Conservation (phyloP, 2,888 invertebrate species). For the Tenthredo notha region DNA sequence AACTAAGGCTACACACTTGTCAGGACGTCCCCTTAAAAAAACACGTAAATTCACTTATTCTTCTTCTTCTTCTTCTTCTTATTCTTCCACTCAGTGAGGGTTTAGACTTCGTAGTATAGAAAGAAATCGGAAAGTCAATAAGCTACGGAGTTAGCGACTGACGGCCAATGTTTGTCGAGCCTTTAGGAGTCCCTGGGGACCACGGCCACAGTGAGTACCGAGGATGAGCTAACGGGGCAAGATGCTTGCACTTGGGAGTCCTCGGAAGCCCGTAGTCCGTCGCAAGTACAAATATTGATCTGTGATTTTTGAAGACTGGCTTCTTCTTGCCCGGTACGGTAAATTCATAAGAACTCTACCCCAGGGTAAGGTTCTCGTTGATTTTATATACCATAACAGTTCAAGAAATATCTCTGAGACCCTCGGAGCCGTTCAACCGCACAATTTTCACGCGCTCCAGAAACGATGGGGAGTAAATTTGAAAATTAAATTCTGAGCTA, state of each 20-base stretch:
- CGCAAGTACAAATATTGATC: constrained; percentile 66
- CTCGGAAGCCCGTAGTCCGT: constrained; percentile 55
- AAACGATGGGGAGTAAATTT: constrained; percentile 9
- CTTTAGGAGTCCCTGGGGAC: constrained; percentile 58
- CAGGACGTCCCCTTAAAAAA: not conserved
- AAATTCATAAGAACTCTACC: constrained; percentile 52
- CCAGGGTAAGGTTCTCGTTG: constrained; percentile 20
- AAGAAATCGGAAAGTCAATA: constrained; percentile 59
- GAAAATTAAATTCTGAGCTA: constrained; percentile 1
- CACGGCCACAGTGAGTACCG: not conserved
- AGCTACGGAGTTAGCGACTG: constrained; percentile 57
- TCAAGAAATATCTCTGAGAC: not conserved
- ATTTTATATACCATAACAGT: not conserved
- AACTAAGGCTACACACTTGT: not conserved
- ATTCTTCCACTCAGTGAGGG: constrained; percentile 36
- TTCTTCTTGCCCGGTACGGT: constrained; percentile 53
- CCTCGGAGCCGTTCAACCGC: not conserved
- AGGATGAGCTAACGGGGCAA: constrained; percentile 29
- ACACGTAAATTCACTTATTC: constrained; percentile 54
- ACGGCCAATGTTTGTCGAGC: constrained; percentile 62
- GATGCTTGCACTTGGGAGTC: constrained; percentile 13
- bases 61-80: constrained; percentile 35
- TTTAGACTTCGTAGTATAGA: constrained; percentile 24
- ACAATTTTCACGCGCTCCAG: constrained; percentile 21
- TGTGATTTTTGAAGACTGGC: constrained; percentile 55